These are phyloP conservation scores for Drosophila sordidula DNA, from an alignment of 2,888 invertebrate genomes.

Conservation along the genomic window DNA sequence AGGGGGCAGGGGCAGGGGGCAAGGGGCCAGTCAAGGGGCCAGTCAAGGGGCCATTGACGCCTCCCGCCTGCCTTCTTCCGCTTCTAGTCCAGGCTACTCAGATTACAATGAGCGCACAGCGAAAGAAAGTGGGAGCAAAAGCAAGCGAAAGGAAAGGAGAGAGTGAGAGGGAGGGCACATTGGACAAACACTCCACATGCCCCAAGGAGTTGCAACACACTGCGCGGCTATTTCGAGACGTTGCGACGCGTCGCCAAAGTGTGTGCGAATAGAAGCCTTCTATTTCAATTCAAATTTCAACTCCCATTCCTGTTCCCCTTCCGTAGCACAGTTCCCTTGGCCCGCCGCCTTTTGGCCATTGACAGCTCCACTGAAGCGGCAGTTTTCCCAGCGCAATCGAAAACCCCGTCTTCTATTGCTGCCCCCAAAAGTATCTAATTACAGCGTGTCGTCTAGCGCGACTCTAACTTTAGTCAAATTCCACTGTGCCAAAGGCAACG, in stretches of 20 bases:
- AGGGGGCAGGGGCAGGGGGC: neutral
- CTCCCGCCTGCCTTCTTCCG: conserved; percentile 20
- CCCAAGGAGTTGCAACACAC: conserved; percentile 62
- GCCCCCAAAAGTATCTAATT: conserved; percentile 71
- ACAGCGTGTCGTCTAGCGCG: conserved; percentile 64
- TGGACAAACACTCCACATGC: conserved; percentile 36
- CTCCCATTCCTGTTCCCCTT: conserved; percentile 9
- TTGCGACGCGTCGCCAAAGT: conserved; percentile 30
- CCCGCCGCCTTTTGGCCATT: conserved; percentile 31
- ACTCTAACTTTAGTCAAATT: conserved; percentile 44
- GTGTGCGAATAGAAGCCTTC: conserved; percentile 18
- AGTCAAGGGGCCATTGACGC: conserved; percentile 37
- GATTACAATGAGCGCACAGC: conserved; percentile 41
- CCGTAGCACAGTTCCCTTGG: conserved; percentile 4
- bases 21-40: conserved; percentile 13
- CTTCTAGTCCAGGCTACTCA: conserved; percentile 55
- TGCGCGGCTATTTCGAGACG: conserved; percentile 66
- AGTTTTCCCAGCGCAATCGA: conserved; percentile 56
- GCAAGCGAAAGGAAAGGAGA: conserved; percentile 7
- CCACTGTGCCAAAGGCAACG: conserved; percentile 40
- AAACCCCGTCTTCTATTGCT: conserved; percentile 18
- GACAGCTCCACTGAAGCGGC: conserved; percentile 61
- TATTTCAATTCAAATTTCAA: neutral
- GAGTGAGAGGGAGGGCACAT: conserved; percentile 5
- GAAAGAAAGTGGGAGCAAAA: neutral